Evolutionary conservation across 2,113 vertebrate genomes (phyloP).

Genomic region (Lagopus leucura): DNA sequence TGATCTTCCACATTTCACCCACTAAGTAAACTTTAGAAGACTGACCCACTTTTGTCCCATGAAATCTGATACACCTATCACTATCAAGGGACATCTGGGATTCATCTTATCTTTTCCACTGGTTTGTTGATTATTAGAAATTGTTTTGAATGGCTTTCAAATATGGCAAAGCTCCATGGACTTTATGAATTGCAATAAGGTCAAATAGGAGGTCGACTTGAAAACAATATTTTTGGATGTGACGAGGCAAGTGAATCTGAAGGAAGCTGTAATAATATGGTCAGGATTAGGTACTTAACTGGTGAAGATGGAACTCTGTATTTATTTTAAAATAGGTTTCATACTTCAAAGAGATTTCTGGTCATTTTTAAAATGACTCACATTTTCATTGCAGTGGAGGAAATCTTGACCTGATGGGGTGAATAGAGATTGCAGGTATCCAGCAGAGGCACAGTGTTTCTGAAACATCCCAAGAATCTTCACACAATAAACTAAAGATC

Average conservation of each 20-base stretch:
- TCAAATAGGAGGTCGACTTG: slow-evolving; percentile 52
- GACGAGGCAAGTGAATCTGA: not conserved
- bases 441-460: not conserved
- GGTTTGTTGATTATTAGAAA: slow-evolving; percentile 71
- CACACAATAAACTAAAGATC: not conserved
- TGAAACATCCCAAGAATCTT: not conserved
- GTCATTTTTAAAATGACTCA: slow-evolving; percentile 13
- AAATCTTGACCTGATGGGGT: not conserved
- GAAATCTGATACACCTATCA: slow-evolving; percentile 70
- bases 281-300: slow-evolving; percentile 7
- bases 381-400: not conserved
- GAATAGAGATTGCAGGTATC: not conserved
- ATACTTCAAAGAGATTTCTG: not conserved
- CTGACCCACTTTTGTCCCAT: slow-evolving; percentile 57
- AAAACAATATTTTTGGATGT: not conserved
- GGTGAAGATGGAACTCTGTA: not conserved
- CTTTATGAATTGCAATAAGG: slow-evolving; percentile 63
- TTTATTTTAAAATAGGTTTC: slow-evolving; percentile 23
- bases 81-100: slow-evolving; percentile 74
- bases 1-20: slow-evolving; percentile 60
- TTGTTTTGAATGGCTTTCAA: slow-evolving; percentile 72
- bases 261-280: not conserved
- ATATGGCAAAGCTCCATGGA: slow-evolving; percentile 58
- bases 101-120: slow-evolving; percentile 76
- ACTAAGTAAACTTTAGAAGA: slow-evolving; percentile 61